Evolutionary conservation across 2,113 vertebrate genomes (phyloP).

Genomic region (Narcine bancroftii): DNA sequence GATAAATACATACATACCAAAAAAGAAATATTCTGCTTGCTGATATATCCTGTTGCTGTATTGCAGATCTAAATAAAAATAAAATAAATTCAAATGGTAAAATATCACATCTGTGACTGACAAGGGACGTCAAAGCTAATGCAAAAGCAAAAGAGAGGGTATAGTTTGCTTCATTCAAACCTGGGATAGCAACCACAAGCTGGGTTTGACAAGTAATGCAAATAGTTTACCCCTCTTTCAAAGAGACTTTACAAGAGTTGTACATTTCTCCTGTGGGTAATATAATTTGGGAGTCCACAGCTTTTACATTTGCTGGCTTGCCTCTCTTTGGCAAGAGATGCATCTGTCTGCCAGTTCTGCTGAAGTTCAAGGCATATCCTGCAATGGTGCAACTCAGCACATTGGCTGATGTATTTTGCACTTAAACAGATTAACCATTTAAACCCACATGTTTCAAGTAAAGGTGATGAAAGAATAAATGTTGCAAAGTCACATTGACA

Average conservation of each 20-base stretch:
- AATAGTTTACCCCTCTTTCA: background rate
- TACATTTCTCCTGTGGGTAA: background rate
- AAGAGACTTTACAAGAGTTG: background rate
- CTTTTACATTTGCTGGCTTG: background rate
- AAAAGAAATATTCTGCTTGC: too few relatives aligned
- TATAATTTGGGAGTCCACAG: background rate
- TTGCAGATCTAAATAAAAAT: too few relatives aligned
- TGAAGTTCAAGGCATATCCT: background rate
- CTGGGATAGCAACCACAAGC: background rate
- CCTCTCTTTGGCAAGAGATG: background rate
- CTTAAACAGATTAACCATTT: background rate
- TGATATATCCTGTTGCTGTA: too few relatives aligned
- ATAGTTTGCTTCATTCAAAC: too few relatives aligned
- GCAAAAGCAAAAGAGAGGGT: too few relatives aligned
- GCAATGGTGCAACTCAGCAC: background rate
- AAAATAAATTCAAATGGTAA: too few relatives aligned
- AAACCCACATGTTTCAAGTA: background rate
- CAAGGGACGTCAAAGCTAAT: too few relatives aligned
- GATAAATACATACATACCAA: too few relatives aligned
- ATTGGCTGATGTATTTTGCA: background rate
- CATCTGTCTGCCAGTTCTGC: background rate
- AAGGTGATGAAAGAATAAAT: background rate
- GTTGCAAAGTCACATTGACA: background rate
- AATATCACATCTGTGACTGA: too few relatives aligned
- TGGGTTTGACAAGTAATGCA: background rate